Conservation (phyloP, 2,888 invertebrate species). For the Pristionchus maxplancki region DNA sequence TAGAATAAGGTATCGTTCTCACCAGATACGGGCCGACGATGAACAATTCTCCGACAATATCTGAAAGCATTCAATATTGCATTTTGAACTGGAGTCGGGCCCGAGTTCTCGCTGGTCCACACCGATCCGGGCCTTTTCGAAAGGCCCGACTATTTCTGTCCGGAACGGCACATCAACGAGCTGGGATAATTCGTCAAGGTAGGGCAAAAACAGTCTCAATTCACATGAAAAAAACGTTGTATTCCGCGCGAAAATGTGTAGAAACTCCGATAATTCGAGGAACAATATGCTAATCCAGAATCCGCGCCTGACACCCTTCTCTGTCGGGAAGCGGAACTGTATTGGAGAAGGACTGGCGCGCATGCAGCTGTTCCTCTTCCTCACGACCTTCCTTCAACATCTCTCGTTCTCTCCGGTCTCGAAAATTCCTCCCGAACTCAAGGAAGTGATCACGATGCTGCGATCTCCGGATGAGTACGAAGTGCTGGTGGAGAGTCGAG, state of each 20-base stretch:
- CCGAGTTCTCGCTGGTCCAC: background rate
- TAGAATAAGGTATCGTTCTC: no score
- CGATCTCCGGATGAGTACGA: background rate
- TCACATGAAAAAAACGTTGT: no score
- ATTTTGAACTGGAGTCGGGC: background rate
- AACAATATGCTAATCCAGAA: no score
- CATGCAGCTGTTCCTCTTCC: conserved; percentile 20
- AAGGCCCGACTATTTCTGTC: background rate
- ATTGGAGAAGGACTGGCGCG: conserved; percentile 40
- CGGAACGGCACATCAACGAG: background rate
- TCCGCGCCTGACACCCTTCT: background rate
- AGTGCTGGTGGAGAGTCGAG: background rate
- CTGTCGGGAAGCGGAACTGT: conserved; percentile 20
- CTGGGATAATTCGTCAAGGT: background rate
- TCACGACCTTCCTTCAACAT: background rate
- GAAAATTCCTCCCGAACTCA: background rate
- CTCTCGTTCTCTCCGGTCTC: background rate
- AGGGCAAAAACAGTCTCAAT: background rate
- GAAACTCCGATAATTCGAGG: no score
- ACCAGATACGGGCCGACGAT: no score
- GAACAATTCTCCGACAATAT: no score
- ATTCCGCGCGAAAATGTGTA: no score
- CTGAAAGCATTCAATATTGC: background rate
- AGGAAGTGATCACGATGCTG: background rate
- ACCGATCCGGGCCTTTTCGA: background rate